Evolutionary conservation across 2,113 vertebrate genomes (phyloP).

Genomic region (Amphilophus citrinellus): DNA sequence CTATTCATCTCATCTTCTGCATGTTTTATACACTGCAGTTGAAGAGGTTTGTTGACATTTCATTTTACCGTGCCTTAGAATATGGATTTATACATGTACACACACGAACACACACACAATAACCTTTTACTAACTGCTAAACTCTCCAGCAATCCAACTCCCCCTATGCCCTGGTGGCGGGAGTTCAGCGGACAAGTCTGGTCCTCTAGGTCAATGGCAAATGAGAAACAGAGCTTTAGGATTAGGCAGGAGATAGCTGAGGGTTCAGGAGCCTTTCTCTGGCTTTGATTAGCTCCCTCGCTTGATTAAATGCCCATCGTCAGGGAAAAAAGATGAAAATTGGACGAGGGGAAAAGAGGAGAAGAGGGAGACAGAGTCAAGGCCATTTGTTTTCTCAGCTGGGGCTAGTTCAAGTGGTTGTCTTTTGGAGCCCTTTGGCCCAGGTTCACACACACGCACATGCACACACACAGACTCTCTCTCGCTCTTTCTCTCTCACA

Average conservation of each 20-base stretch:
- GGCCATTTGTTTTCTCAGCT: constrained; percentile 83
- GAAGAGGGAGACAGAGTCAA: constrained; percentile 68
- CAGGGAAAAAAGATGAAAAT: constrained; percentile 71
- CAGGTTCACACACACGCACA: constrained; percentile 49
- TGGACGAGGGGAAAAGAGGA: constrained; percentile 64
- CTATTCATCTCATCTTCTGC: constrained; percentile 67
- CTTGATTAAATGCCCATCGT: constrained; percentile 81
- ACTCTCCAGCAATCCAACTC: constrained; percentile 43
- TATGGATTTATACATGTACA: constrained; percentile 61
- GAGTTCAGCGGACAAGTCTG: constrained; percentile 70
- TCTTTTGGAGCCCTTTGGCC: constrained; percentile 74
- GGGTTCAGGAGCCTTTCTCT: constrained; percentile 75
- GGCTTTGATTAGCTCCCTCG: constrained; percentile 79
- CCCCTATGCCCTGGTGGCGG: constrained; percentile 56
- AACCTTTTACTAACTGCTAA: constrained; percentile 63
- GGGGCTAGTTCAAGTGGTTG: constrained; percentile 79
- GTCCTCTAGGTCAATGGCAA: constrained; percentile 73
- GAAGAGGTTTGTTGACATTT: constrained; percentile 76
- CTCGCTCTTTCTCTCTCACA: neutral
- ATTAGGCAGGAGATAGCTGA: constrained; percentile 74
- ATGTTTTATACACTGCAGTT: constrained; percentile 67
- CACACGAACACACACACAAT: constrained; percentile 31
- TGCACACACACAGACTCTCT: neutral
- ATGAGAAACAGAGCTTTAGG: constrained; percentile 78
- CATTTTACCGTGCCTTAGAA: constrained; percentile 61